Evolutionary conservation across 2,113 vertebrate genomes (phyloP), one percentile per base, ranked within the genome.

Genomic region (Rhabdomys dilectus): DNA sequence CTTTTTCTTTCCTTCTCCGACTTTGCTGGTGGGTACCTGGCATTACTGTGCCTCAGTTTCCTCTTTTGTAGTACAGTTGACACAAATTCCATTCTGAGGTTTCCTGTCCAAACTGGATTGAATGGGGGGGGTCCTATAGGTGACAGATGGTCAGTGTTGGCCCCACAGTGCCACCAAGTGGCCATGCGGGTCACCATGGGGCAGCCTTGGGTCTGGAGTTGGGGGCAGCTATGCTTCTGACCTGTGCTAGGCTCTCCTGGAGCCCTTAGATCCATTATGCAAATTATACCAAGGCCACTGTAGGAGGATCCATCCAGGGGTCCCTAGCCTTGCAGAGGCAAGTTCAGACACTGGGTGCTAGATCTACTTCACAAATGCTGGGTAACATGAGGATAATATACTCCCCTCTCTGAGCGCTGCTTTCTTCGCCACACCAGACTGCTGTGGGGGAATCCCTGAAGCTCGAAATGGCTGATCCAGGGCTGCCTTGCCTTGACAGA

Each of bases 81-180:
- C 21, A 70, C 45, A 56, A 34, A 11, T 39, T 42, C 1, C 17
- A 39, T 72, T 72, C 58, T 29, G 45, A 45, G 48, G 75, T 45
- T 78, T 75, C 39, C 21, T 29, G 60, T 62, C 29, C 76, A 34
- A 42, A n/a, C 68, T 6, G 26, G 24, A n/a, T 48, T 70, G 36
- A 64, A n/a, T 87, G 4, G 45, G 56, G 26, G 64, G 68, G 26
- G 26, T 48, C 36, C 78, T 78, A 1, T 1, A 62, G 84, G 85
- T 26, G 70, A 48, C 17, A 34, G 72, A n/a, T 75, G 64, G 91
- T 15, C 0, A 51, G 66, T 0, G 3, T 84, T 0, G 51, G 96
- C 93, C 91, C 93, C 96, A 97, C 97, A 97, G 96, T 94, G 96
- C 97, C 97, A 95, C 96, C 97, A 77, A 91, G 96, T 94, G 97